Base-by-base conservation (phyloP, 2,113 vertebrate genomes). In the Albula goreensis region DNA sequence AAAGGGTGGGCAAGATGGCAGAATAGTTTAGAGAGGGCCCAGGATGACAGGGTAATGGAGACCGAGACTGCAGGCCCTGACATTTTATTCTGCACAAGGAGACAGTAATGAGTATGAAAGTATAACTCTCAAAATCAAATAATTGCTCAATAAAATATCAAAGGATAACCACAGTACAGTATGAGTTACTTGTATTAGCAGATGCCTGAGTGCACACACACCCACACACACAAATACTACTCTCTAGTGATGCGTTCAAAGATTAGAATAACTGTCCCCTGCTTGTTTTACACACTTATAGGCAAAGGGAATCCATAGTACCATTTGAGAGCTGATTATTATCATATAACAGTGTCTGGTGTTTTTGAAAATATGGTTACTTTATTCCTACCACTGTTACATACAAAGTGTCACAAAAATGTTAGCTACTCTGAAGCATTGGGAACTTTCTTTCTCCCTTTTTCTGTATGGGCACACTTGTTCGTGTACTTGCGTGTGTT, bases 381-480 rank as follows among this genome's bases (percentile, higher is more conserved):
- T 8, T 50, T 31, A 74, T 74, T 74, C 49, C 8, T 17, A 51
- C 15, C 48, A 10, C 60, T 31, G 6, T 4, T 41, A 63, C 11
- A 17, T 3, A 48, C 12, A 63, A 63, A 25, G 12, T 83, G 25
- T 53, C 53, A 52, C 13, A 74, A 22, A 74, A 31, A 19, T n/a
- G 31, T 83, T 70, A 83, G 85, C 82, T 85, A 87, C 83, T 87
- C 88, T 83, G 57, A 53, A 4, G 89, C 83, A 81, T 90, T 88
- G 86, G 83, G 80, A 83, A 86, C 87, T 87, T 89, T 85, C 83
- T 89, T 90, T 89, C 84, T 90, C 88, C 87, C 81, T 74, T 70
- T 50, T 41, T 85, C 85, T 78, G 60, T 57, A 52, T 56, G 84
- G 60, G 66, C 89, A 77, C 48, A 79, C 48, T 85, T 84, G 85